Evolutionary conservation across 2,797 vertebrate species (phyloP).

Genomic region (Sphenodon punctatus): DNA sequence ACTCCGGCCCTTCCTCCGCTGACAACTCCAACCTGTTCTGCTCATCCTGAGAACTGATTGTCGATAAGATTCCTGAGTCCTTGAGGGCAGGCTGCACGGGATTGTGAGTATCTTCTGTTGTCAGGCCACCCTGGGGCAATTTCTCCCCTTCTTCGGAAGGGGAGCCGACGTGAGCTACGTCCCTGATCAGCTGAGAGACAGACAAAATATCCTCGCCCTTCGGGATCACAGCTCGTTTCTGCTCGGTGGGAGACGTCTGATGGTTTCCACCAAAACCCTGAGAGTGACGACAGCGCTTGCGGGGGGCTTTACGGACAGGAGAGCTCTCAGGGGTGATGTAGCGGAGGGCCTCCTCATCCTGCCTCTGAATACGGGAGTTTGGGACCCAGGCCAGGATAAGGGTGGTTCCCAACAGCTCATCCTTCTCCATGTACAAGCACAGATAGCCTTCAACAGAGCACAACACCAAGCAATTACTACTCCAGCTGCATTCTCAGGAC

Average conservation of each 20-base stretch:
- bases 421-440: slow-evolving; percentile 95
- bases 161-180: not conserved
- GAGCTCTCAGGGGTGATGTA: slow-evolving; percentile 96
- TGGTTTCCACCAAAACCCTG: slow-evolving; percentile 35
- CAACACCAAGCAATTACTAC: fast-evolving
- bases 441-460: slow-evolving; percentile 85
- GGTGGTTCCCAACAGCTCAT: slow-evolving; percentile 90
- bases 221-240: not conserved
- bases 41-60: slow-evolving; percentile 67
- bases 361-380: slow-evolving; percentile 93
- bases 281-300: slow-evolving; percentile 74
- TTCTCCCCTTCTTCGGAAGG: slow-evolving; percentile 43
- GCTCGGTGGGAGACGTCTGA: slow-evolving; percentile 49
- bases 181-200: slow-evolving; percentile 30
- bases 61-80: slow-evolving; percentile 56
- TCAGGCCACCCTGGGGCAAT: slow-evolving; percentile 2
- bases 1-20: slow-evolving; percentile 65
- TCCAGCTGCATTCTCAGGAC: fast-evolving
- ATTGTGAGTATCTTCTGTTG: not conserved
- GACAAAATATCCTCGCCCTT: slow-evolving; percentile 51
- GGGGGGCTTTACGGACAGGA: slow-evolving; percentile 86
- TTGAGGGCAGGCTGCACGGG: slow-evolving; percentile 44
- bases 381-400: slow-evolving; percentile 97
- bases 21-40: slow-evolving; percentile 65
- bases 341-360: slow-evolving; percentile 95